phyloP scores from a whole-genome alignment of 2,888 invertebrate species.

The Netelia virgata region DNA sequence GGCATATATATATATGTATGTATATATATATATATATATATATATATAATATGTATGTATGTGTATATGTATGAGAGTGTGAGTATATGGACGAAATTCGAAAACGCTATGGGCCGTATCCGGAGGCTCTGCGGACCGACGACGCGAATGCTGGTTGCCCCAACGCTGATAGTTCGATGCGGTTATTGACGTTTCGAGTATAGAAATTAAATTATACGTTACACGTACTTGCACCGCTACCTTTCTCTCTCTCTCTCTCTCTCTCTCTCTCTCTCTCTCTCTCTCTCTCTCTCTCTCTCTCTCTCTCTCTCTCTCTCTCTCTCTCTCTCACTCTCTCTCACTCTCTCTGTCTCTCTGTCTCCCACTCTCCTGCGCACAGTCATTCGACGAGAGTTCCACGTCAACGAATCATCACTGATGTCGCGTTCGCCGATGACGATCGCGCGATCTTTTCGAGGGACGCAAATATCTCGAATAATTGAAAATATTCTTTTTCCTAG shows the following conservation, averaged over 20 bases:
- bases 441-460: not conserved
- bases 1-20: constrained; percentile 10
- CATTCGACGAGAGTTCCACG: not conserved
- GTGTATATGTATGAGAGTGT: not conserved
- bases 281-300: not conserved
- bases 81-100: constrained; percentile 6
- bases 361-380: not conserved
- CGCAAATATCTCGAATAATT: too few relatives aligned
- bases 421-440: not conserved
- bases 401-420: not conserved
- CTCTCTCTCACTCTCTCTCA: not conserved
- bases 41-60: constrained; percentile 11
- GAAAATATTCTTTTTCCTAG: too few relatives aligned
- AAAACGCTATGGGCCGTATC: constrained; percentile 57
- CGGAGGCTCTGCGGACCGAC: constrained; percentile 54
- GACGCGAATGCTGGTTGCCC: constrained; percentile 59
- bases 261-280: not conserved
- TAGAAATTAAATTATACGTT: constrained; percentile 83
- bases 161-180: constrained; percentile 82
- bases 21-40: not conserved
- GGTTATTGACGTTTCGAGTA: constrained; percentile 84
- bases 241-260: constrained; percentile 18
- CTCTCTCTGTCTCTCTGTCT: not conserved
- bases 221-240: constrained; percentile 78
- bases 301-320: not conserved